Conservation (phyloP, 2,797 vertebrate species). For the Micrastur ruficollis region DNA sequence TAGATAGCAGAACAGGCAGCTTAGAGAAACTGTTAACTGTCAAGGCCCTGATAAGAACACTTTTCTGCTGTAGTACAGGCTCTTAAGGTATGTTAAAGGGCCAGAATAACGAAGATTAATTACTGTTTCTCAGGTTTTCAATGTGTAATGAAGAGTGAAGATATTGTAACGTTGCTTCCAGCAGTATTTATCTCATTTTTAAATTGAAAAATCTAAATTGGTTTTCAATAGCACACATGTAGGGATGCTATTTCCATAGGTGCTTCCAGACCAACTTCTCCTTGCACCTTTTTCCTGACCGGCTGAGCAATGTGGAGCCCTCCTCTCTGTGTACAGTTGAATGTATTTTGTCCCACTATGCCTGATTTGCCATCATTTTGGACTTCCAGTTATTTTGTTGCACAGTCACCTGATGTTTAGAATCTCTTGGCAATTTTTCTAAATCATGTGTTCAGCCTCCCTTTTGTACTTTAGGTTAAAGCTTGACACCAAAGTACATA, state of each 20-base stretch:
- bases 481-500: not conserved
- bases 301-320: accelerated
- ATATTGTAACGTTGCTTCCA: not conserved
- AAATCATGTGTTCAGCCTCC: not conserved
- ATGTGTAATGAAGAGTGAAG: not conserved
- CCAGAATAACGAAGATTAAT: not conserved
- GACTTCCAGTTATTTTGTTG: not conserved
- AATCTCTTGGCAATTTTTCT: not conserved
- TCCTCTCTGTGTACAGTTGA: not conserved
- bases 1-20: not conserved
- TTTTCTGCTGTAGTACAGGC: not conserved
- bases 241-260: not conserved
- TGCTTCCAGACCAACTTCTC: not conserved
- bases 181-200: not conserved
- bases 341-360: not conserved
- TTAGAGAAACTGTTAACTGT: not conserved
- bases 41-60: not conserved
- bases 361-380: not conserved
- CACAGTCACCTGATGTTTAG: not conserved
- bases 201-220: not conserved
- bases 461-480: not conserved
- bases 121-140: not conserved
- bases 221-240: not conserved
- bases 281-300: not conserved
- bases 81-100: not conserved